Conservation (phyloP, 2,113 vertebrate species). For the Puntigrus tetrazona region DNA sequence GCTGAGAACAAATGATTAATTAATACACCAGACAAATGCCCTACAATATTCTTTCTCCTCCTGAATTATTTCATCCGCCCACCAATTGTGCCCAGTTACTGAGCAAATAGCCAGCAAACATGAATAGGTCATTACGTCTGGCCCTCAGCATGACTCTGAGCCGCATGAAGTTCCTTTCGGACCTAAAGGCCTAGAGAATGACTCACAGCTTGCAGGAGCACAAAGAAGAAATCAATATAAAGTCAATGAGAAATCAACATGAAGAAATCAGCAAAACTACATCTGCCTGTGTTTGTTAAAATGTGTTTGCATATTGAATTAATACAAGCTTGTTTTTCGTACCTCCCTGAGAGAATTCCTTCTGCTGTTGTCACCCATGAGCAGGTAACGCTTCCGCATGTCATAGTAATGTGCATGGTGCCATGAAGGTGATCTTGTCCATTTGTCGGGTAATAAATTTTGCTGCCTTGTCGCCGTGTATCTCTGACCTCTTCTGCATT, state of each 20-base stretch:
- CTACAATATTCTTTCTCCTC: slow-evolving; percentile 50
- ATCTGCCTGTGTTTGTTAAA: slow-evolving; percentile 25
- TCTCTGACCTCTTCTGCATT: slow-evolving; percentile 38
- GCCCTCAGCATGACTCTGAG: slow-evolving; percentile 38
- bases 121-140: slow-evolving; percentile 54
- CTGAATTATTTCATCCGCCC: slow-evolving; percentile 54
- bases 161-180: background rate
- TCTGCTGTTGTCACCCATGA: slow-evolving; percentile 48
- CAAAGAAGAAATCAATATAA: slow-evolving; percentile 15
- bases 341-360: slow-evolving; percentile 39
- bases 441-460: slow-evolving; percentile 41
- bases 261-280: slow-evolving; percentile 43
- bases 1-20: slow-evolving; percentile 56
- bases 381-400: slow-evolving; percentile 51
- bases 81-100: slow-evolving; percentile 41
- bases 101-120: slow-evolving; percentile 49
- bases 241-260: slow-evolving; percentile 25
- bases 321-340: slow-evolving; percentile 35
- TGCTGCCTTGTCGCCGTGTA: slow-evolving; percentile 36
- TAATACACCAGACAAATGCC: slow-evolving; percentile 58
- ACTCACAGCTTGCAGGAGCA: background rate
- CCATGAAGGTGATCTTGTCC: slow-evolving; percentile 54
- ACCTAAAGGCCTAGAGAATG: slow-evolving; percentile 4
- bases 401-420: slow-evolving; percentile 52
- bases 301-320: slow-evolving; percentile 45